Evolutionary conservation across 2,113 vertebrate genomes (phyloP).

Genomic region (Ivindomyrus marchei): DNA sequence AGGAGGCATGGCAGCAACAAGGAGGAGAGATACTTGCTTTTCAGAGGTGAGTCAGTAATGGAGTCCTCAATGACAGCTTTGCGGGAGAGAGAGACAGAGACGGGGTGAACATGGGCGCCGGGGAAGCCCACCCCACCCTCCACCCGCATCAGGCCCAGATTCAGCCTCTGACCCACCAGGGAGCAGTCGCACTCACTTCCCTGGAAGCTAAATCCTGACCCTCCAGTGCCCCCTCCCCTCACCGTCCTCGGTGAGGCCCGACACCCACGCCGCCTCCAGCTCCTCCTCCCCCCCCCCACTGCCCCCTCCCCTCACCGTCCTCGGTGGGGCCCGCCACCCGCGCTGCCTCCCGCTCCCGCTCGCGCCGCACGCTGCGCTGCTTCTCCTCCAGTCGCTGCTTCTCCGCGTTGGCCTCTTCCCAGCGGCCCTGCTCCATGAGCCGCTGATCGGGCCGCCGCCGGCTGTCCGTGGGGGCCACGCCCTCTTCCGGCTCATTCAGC

Average conservation of each 20-base stretch:
- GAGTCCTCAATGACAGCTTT: slow-evolving; percentile 58
- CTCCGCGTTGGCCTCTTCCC: slow-evolving; percentile 90
- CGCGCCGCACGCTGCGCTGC: slow-evolving; percentile 73
- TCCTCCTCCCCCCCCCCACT: too few species aligned
- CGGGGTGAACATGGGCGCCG: neutral
- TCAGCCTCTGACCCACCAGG: neutral
- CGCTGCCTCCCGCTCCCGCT: slow-evolving; percentile 73
- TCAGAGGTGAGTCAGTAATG: slow-evolving; percentile 50
- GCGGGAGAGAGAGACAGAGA: slow-evolving; percentile 30
- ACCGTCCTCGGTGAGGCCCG: slow-evolving; percentile 62
- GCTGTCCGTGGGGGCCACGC: slow-evolving; percentile 85
- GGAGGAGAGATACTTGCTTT: slow-evolving; percentile 57
- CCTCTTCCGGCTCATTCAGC: slow-evolving; percentile 76
- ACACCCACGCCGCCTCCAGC: too few species aligned
- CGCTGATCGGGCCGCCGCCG: slow-evolving; percentile 82
- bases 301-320: slow-evolving; percentile 57
- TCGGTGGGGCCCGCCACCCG: slow-evolving; percentile 54
- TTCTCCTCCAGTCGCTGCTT: slow-evolving; percentile 94
- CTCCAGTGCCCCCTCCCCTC: slow-evolving; percentile 21
- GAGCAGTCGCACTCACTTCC: neutral
- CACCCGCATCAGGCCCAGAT: neutral
- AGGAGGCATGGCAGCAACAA: neutral
- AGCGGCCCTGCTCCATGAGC: slow-evolving; percentile 88
- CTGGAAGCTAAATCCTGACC: neutral
- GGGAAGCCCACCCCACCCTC: neutral